Evolutionary conservation across 64 coral and sea anemone genomes (phyloP), one percentile per base, ranked within the genome.

Genomic region (Anthopleura sola): DNA sequence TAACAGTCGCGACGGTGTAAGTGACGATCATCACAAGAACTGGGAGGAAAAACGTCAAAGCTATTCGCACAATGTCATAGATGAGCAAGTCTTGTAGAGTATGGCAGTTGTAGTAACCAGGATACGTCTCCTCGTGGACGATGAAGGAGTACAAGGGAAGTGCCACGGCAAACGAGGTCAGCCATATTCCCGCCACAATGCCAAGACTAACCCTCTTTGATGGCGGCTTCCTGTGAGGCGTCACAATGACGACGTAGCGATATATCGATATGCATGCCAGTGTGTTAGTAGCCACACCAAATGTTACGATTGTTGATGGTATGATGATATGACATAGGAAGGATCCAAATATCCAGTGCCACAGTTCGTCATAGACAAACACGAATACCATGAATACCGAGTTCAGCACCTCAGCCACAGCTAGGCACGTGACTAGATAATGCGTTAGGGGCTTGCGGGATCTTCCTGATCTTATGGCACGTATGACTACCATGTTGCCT

Each of bases 391-490:
- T 0, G 32, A 19, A 54, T 56, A 34, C 0, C 2, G 82, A 83
- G 32, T 60, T 83, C 6, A 57, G 7, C 10, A 83, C 17, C 82
- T 83, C 82, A 11, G 82, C 82, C 14, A 83, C 20, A 5, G 82
- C 48, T 7, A 83, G 82, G 29, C 82, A 36, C 55, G 82, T 83
- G 49, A 83, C 82, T 36, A 83, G 13, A 7, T 83, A 83, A 23
- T 83, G 55, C 18, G 82, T 83, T 5, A 83, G 58, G 1, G 82
- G 82, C 50, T 83, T 83, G 15, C 82, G 48, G 16, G 82, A 83
- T 56, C 29, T 19, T 3, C 82, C 82, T 37, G 82, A 47, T 37
- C 82, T 23, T 18, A 83, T 83, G 19, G 82, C 82, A 5, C 34
- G 82, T 5, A 83, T 83, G 23, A 83, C 82, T 7, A 83, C 23